A percentile compares a stretch with the other conserved stretches of the same genome.
phyloP scores from a whole-genome alignment of 2,113 vertebrate genomes.

The Climacteris rufus region DNA sequence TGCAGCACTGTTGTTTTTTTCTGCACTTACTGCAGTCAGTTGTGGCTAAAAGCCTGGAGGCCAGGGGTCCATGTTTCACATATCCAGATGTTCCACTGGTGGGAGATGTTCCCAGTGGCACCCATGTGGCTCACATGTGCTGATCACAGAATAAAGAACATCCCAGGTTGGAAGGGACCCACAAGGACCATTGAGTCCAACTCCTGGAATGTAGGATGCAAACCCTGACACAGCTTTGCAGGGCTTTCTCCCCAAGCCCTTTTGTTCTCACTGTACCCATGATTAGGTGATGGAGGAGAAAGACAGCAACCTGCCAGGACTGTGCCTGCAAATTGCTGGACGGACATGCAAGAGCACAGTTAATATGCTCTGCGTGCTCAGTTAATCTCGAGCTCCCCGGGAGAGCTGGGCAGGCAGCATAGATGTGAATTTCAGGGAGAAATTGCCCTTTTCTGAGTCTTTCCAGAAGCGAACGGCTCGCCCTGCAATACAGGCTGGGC shows the following conservation, averaged over 20 bases:
- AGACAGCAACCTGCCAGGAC: neutral
- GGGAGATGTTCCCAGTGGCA: neutral
- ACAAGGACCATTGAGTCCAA: neutral
- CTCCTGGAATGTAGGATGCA: neutral
- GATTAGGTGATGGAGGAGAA: neutral
- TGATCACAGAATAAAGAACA: neutral
- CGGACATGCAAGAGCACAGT: neutral
- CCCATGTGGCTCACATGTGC: accelerated
- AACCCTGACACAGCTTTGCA: neutral
- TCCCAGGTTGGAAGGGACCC: neutral
- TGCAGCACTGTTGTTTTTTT: neutral
- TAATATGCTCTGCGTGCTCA: neutral
- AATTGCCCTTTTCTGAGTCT: neutral
- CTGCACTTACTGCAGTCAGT: neutral
- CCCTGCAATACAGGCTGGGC: neutral
- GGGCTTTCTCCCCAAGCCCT: neutral
- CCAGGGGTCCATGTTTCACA: neutral
- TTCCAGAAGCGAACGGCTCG: neutral
- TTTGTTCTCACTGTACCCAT: neutral
- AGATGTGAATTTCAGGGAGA: neutral
- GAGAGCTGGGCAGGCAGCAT: neutral
- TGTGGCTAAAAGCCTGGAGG: neutral
- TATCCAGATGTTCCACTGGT: neutral
- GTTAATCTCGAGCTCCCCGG: neutral
- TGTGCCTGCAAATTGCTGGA: neutral